A percentile compares a stretch with the other conserved stretches of the same genome.
Conservation (phyloP, 2,888 invertebrate genomes). For the Melipona beecheii region DNA sequence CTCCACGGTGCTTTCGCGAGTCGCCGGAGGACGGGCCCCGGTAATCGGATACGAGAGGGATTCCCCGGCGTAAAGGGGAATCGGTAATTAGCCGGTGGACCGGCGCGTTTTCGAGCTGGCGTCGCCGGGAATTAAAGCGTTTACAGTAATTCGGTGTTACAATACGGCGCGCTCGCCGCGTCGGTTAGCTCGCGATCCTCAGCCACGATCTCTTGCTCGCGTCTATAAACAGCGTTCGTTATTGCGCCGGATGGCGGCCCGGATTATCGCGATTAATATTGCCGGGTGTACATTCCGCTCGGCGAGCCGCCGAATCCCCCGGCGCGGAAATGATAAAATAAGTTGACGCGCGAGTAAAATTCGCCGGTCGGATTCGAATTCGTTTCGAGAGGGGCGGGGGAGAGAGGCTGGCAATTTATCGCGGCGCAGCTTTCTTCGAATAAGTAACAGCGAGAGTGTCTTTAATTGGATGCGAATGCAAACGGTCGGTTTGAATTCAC, state of each 20-base stretch:
- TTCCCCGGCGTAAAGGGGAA: conserved; percentile 8
- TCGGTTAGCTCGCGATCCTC: conserved; percentile 15
- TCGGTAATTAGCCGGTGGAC: conserved; percentile 43
- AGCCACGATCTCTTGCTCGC: conserved; percentile 19
- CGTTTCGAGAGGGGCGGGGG: neutral
- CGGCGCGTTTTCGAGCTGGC: conserved; percentile 44
- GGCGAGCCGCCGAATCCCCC: conserved; percentile 48
- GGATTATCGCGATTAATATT: conserved; percentile 64
- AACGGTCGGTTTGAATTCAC: neutral
- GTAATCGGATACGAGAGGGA: conserved; percentile 28
- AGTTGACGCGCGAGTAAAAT: conserved; percentile 49
- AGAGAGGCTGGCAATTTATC: neutral
- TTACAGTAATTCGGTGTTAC: conserved; percentile 71
- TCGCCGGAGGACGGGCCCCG: neutral
- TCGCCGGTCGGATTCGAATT: conserved; percentile 1
- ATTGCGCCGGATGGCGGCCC: conserved; percentile 52
- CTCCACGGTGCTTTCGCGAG: neutral
- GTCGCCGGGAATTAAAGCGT: conserved; percentile 60
- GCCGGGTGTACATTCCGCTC: conserved; percentile 3
- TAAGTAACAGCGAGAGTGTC: no score
- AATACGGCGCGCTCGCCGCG: conserved; percentile 53
- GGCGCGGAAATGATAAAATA: conserved; percentile 50
- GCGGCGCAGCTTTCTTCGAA: neutral
- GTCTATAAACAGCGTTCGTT: conserved; percentile 67
- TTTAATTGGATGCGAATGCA: neutral